Base-by-base conservation (phyloP, 2,888 invertebrate genomes). In the Epicampocera succincta region DNA sequence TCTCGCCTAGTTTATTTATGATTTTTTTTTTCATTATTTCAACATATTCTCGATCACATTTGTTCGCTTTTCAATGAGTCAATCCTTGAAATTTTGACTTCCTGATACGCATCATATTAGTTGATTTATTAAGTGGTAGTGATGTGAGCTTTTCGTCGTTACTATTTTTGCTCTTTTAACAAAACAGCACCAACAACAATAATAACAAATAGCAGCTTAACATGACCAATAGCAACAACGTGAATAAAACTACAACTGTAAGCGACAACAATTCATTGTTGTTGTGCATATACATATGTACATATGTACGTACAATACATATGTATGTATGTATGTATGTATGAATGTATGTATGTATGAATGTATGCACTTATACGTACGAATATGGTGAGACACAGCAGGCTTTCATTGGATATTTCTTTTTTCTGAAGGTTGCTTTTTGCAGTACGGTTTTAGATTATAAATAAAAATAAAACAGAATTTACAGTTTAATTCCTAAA, bases 11-110 rank as follows among this genome's bases (percentile, higher is more conserved):
- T 68, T 83, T 73, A 50, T 65, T 58, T 60, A 38, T 66, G 42
- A 21, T 33, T 46, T 77, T 77, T 15, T 40, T 63, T 61, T 54
- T 79, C 74, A 83, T 84, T 85, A 87, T 33, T 33, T 8, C 33
- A 33, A 33, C 33, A 33, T 9, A 33, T 88, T 78, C 74, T 82
- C 78, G 78, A 82, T 82, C 78, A 58, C 78, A 82, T 82, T 78
- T 83, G 81, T 84, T 84, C 87, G 88, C 87, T 88, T 88, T 88
- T 88, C 88, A 88, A 88, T 88, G 88, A 88, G 88, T 88, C 88
- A 88, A 89, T 89, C 89, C 89, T 89, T 89, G 89, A 89, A 88
- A 89, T 87, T 87, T 89, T 88, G 87, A 89, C 89, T 89, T 89
- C 89, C 89, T 89, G 89, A 89, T 89, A 89, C 89, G 89, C 76